Evolutionary conservation across 1,140 invertebrate genomes (phyloP).

Genomic region (Aradophagus sp.): DNA sequence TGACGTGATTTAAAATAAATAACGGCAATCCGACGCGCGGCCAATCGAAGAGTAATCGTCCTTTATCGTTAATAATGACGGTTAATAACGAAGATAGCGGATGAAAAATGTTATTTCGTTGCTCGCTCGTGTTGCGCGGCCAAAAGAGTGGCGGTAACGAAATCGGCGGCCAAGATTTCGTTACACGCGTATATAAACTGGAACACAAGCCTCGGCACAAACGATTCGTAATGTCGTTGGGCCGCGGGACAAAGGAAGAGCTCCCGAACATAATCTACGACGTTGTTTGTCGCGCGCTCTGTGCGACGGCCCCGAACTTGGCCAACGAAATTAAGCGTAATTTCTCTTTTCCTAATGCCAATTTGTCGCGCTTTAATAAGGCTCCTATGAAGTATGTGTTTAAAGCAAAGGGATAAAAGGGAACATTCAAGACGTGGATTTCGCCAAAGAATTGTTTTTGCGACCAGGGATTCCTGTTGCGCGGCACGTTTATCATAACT

Average conservation of each 20-base stretch:
- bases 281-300: slow-evolving; percentile 43
- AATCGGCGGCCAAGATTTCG: no score
- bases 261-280: slow-evolving; percentile 51
- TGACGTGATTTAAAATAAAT: no score
- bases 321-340: slow-evolving; percentile 41
- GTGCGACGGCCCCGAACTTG: slow-evolving; percentile 42
- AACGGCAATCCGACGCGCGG: no score
- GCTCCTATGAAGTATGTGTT: slow-evolving; percentile 22
- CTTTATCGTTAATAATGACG: no score
- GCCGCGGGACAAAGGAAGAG: slow-evolving; percentile 42
- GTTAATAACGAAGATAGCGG: no score
- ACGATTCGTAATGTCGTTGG: slow-evolving; percentile 48
- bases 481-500: no score
- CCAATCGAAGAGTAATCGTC: no score
- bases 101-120: no score
- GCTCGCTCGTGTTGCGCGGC: no score
- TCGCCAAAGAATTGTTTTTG: not conserved
- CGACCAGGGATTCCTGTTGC: no score
- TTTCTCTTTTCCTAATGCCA: slow-evolving; percentile 40
- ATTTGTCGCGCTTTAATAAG: slow-evolving; percentile 46
- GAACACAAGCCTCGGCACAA: slow-evolving; percentile 35
- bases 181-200: slow-evolving; percentile 36
- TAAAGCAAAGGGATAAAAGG: not conserved
- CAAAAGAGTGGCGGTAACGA: slow-evolving; percentile 9
- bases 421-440: not conserved